These are phyloP conservation scores for Benthosema pterotum DNA, from an alignment of 2,797 vertebrate genomes.

Conservation along the genomic window DNA sequence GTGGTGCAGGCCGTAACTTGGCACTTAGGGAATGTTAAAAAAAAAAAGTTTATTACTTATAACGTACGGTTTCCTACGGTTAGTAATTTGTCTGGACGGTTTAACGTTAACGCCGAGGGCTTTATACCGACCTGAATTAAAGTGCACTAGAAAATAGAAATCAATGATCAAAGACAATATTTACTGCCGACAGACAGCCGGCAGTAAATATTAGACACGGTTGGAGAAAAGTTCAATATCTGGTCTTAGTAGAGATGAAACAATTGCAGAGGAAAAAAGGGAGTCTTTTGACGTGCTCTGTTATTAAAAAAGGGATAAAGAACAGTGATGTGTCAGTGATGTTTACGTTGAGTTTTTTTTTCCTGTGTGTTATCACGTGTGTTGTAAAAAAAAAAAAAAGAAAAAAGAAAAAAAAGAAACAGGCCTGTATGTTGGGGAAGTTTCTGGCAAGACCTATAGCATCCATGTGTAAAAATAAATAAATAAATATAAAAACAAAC, in stretches of 20 bases:
- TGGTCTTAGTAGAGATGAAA: no score
- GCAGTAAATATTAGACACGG: no score
- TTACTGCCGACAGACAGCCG: no score
- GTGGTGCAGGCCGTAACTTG: background rate
- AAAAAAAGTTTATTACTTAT: background rate
- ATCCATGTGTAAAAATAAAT: no score
- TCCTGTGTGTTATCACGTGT: conserved; percentile 6
- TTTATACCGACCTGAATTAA: conserved; percentile 23
- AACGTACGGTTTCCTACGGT: background rate
- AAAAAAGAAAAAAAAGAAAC: no score
- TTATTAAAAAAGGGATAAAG: conserved; percentile 21
- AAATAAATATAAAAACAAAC: no score
- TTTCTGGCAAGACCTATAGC: no score
- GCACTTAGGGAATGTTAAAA: no score
- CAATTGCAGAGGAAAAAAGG: background rate
- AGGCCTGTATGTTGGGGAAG: no score
- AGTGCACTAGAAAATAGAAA: conserved; percentile 8
- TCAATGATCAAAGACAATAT: no score
- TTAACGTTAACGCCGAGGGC: conserved; percentile 1
- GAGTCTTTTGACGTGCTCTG: background rate
- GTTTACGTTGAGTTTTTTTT: conserved; percentile 15
- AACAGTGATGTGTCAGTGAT: conserved; percentile 11
- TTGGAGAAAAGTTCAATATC: no score
- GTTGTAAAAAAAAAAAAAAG: no score
- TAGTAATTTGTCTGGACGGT: conserved; percentile 11